phyloP scores from a whole-genome alignment of 1,140 invertebrate genomes.

The Meloidogyne exigua region DNA sequence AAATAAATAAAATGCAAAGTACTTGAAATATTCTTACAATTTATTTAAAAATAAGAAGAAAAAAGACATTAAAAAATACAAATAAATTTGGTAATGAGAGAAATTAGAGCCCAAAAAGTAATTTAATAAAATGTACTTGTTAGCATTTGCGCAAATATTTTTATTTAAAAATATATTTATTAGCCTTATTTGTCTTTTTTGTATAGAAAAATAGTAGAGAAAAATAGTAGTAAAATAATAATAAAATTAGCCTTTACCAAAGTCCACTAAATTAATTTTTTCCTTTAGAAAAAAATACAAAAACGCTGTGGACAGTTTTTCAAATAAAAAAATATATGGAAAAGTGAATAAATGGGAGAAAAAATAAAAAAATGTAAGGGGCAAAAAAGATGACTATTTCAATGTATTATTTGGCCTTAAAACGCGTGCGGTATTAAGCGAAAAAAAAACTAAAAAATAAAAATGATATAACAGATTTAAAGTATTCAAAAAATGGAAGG shows the following conservation, averaged over 20 bases:
- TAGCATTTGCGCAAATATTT: slow-evolving; percentile 1
- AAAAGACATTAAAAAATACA: neutral
- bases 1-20: no score
- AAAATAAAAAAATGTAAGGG: neutral
- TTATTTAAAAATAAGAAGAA: neutral
- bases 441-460: neutral
- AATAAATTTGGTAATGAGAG: neutral
- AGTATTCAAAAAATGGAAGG: neutral
- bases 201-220: neutral
- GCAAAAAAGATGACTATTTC: neutral
- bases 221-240: no score
- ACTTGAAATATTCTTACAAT: no score
- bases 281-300: neutral
- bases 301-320: neutral
- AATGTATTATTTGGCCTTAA: slow-evolving; percentile 4
- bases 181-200: neutral
- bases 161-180: neutral
- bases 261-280: neutral
- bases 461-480: neutral
- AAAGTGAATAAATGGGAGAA: neutral
- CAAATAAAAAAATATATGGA: neutral
- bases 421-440: neutral
- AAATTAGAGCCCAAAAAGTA: neutral
- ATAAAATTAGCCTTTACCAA: no score
- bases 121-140: neutral